Evolutionary conservation across 35 echinoderm and acorn worm genomes (phyloP).

Genomic region (Apostichopus parvimensis): DNA sequence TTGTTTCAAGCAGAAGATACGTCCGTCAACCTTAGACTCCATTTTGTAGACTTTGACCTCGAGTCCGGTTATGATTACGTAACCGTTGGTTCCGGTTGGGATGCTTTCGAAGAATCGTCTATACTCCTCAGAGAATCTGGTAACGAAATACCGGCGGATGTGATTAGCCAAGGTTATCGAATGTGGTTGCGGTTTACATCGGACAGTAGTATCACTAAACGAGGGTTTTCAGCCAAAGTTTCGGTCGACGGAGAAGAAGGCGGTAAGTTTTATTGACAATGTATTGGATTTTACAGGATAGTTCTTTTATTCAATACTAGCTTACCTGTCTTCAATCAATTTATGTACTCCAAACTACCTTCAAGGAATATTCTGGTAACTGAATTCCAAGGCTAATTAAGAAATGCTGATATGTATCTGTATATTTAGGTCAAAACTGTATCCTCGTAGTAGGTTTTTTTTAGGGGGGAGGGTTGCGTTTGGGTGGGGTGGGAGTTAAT

Average conservation of each 20-base stretch:
- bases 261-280: neutral
- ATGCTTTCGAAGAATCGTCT: neutral
- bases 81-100: conserved; percentile 9
- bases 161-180: neutral
- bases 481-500: too few species aligned
- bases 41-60: conserved; percentile 48
- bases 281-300: too few species aligned
- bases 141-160: neutral
- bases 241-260: neutral
- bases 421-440: too few species aligned
- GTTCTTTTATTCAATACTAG: too few species aligned
- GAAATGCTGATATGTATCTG: too few species aligned
- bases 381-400: too few species aligned
- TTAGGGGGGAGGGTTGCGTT: too few species aligned
- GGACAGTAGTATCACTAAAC: conserved; percentile 5
- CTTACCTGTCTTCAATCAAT: too few species aligned
- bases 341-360: too few species aligned
- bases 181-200: conserved; percentile 38
- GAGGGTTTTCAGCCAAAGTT: conserved; percentile 3
- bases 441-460: too few species aligned
- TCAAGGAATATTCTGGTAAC: too few species aligned
- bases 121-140: neutral
- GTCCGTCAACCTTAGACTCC: neutral
- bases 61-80: neutral
- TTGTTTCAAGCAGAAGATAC: neutral